These are phyloP conservation scores for Drosophila tripunctata DNA, from an alignment of 2,888 invertebrate genomes.

Conservation along the genomic window DNA sequence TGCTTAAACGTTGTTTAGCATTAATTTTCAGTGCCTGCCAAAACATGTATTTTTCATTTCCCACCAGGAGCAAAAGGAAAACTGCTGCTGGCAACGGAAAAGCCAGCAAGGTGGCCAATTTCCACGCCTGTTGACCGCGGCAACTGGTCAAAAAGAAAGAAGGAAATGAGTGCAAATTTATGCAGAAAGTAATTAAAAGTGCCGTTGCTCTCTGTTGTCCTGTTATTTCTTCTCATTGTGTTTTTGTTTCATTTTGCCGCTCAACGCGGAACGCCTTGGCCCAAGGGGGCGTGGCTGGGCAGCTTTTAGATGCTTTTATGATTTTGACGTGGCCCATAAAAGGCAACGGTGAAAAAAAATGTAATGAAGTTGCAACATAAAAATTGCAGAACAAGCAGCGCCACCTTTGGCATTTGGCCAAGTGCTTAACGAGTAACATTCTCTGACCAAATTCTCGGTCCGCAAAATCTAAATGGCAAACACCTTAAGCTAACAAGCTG, in stretches of 20 bases:
- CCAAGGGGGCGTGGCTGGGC: slow-evolving; percentile 27
- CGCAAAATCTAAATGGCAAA: slow-evolving; percentile 39
- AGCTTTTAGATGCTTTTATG: slow-evolving; percentile 56
- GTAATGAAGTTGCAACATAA: slow-evolving; percentile 73
- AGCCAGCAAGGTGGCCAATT: slow-evolving; percentile 10
- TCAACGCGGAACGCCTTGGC: slow-evolving; percentile 2
- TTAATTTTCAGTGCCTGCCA: slow-evolving; percentile 24
- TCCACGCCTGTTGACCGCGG: slow-evolving; percentile 11
- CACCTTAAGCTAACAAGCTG: slow-evolving; percentile 55
- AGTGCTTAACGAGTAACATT: slow-evolving; percentile 16
- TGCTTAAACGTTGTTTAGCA: slow-evolving; percentile 29
- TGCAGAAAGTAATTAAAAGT: slow-evolving; percentile 76
- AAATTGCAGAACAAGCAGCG: slow-evolving; percentile 50
- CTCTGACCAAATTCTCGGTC: neutral
- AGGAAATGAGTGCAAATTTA: slow-evolving; percentile 71
- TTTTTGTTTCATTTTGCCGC: neutral
- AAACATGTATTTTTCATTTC: slow-evolving; percentile 17
- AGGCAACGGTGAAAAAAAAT: slow-evolving; percentile 50
- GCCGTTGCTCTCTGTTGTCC: slow-evolving; percentile 47
- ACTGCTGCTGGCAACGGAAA: slow-evolving; percentile 26
- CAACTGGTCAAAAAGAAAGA: neutral
- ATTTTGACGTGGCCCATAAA: slow-evolving; percentile 53
- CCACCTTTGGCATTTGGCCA: slow-evolving; percentile 35
- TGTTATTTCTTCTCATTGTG: slow-evolving; percentile 33
- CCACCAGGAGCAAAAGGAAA: slow-evolving; percentile 13